Evolutionary conservation across 2,888 invertebrate genomes (phyloP), one percentile per base, ranked within the genome.

Genomic region (Cheilosia pagana): DNA sequence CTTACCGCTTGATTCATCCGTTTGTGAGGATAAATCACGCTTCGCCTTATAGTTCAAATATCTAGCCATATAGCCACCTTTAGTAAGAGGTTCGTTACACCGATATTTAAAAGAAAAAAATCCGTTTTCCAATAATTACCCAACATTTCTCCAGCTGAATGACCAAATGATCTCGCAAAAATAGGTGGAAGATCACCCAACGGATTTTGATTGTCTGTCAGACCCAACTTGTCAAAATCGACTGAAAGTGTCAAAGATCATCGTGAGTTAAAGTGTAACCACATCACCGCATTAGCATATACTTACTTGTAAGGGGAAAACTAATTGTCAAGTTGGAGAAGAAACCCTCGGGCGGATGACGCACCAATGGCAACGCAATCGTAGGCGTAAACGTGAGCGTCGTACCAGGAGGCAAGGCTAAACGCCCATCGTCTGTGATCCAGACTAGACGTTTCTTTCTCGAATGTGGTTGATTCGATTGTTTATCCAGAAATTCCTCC

Each of bases 201-300:
- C 0, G 97, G 97, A 92, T 97, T 97, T 90, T 96, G 96, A 90
- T 97, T 96, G 90, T 97, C 97, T n/a, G 97, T 97, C 88, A 97
- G 91, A 14, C 97, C 97, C 87, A 97, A 92, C 90, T 96, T 96
- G 91, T 96, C 96, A 90, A 97, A 96, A 89, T 96, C 96, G 91
- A 97, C 97, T 97, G 93, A 78, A 86, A 75, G 52, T 48, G 14
- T 48, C 53, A 50, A 50, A 21, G 23, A 52, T 35, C 10, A 21
- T n/a, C 0, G 5, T 60, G 2, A 16, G 3, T 39, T 41, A 68
- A 70, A 28, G 12, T 35, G 50, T 16, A 8, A 19, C 5, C 57
- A 43, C 67, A 16, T 57, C 12, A 35, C 3, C 12, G 14, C 6
- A 39, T 19, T n/a, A 21, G 7, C 21, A 21, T 45, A 21, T 45